Evolutionary conservation across 2,113 vertebrate genomes (phyloP).

Genomic region (Callocephalon fimbriatum): DNA sequence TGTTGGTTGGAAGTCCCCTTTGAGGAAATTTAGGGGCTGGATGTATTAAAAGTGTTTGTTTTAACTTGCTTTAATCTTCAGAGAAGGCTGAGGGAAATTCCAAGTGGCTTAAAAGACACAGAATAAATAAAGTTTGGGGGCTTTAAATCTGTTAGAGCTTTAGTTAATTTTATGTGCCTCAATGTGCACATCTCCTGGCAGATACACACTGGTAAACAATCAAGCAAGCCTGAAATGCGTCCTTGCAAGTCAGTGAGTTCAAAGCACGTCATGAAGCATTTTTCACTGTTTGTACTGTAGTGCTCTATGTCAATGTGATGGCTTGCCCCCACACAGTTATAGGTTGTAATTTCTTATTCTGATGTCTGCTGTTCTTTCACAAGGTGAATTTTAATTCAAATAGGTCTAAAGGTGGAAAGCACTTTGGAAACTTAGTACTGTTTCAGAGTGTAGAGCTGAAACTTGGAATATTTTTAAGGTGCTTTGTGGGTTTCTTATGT

Average conservation of each 20-base stretch:
- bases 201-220: background rate
- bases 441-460: background rate
- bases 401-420: background rate
- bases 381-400: background rate
- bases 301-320: background rate
- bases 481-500: background rate
- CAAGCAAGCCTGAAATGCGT: background rate
- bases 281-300: background rate
- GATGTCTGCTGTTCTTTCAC: background rate
- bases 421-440: background rate
- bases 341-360: background rate
- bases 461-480: background rate
- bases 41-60: background rate
- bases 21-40: background rate
- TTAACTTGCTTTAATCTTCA: constrained; percentile 9
- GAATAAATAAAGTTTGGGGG: background rate
- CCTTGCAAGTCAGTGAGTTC: background rate
- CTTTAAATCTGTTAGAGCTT: background rate
- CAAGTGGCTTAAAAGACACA: background rate
- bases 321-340: background rate
- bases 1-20: background rate
- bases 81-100: background rate
- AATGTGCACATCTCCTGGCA: background rate
- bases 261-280: background rate
- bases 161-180: background rate